Conservation (phyloP, 2,113 vertebrate species). For the Agapornis roseicollis region DNA sequence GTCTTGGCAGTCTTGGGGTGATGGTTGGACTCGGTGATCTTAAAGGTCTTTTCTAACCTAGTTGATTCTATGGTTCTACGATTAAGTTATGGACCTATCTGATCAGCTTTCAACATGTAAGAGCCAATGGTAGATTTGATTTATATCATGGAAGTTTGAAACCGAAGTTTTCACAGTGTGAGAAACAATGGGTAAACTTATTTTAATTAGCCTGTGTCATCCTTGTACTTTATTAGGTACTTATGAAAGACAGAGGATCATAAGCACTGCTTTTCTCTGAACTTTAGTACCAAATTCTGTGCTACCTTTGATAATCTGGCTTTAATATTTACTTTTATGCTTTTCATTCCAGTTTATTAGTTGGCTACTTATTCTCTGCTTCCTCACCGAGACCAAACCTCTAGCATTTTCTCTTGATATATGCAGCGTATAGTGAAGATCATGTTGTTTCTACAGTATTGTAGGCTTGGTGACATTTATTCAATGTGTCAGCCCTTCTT, state of each 20-base stretch:
- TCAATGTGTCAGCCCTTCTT: background rate
- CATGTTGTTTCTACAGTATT: background rate
- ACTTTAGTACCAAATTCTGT: background rate
- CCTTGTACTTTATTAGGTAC: background rate
- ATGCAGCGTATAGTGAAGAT: background rate
- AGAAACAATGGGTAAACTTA: rapidly evolving
- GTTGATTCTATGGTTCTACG: background rate
- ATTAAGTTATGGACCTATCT: background rate
- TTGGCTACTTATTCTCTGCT: background rate
- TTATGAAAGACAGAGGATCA: background rate
- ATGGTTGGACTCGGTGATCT: background rate
- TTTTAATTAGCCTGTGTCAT: background rate
- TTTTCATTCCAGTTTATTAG: slow-evolving; percentile 1
- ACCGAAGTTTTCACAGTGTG: background rate
- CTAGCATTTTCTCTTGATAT: background rate
- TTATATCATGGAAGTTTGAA: background rate
- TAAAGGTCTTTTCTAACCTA: background rate
- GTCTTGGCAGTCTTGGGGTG: background rate
- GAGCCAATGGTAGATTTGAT: background rate
- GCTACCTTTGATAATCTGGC: background rate
- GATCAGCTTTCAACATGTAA: background rate
- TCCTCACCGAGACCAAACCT: background rate
- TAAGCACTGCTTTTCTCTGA: background rate
- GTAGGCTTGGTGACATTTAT: background rate
- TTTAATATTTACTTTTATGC: background rate